Conservation (phyloP, 2,888 invertebrate species). For the Diplazon laetatorius region DNA sequence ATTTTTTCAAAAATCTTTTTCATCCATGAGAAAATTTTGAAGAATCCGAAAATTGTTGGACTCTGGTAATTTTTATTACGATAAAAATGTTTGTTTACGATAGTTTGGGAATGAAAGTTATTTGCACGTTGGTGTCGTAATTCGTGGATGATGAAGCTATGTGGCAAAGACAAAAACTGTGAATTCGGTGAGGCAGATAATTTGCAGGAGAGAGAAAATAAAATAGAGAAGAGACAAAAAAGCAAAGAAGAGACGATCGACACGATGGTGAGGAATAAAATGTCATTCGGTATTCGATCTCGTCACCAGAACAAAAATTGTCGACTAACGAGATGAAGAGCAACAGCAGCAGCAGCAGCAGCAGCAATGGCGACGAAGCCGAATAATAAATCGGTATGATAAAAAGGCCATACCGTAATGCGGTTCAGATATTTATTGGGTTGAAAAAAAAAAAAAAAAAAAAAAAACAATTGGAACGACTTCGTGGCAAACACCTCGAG, state of each 20-base stretch:
- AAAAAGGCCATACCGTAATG: conserved; percentile 76
- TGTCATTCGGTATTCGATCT: conserved; percentile 49
- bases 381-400: conserved; percentile 74
- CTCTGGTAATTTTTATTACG: not conserved
- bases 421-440: conserved; percentile 78
- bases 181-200: conserved; percentile 38
- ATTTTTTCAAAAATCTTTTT: no score
- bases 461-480: conserved; percentile 72
- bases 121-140: not conserved
- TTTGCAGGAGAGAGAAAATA: conserved; percentile 20
- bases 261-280: conserved; percentile 35
- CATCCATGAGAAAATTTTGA: no score
- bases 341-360: conserved; percentile 9
- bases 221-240: no score
- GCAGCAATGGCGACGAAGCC: conserved; percentile 36
- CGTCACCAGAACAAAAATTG: conserved; percentile 48
- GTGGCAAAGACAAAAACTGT: not conserved
- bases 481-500: conserved; percentile 66
- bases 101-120: not conserved
- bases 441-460: no score
- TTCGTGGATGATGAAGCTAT: conserved; percentile 28
- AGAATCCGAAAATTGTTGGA: no score
- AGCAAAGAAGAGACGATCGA: conserved; percentile 32
- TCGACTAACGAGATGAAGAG: conserved; percentile 45
- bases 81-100: not conserved